A percentile compares a stretch with the other conserved stretches of the same genome.
These are phyloP conservation scores for Drosophila guanche DNA, from an alignment of 1,140 invertebrate species.

Conservation along the genomic window DNA sequence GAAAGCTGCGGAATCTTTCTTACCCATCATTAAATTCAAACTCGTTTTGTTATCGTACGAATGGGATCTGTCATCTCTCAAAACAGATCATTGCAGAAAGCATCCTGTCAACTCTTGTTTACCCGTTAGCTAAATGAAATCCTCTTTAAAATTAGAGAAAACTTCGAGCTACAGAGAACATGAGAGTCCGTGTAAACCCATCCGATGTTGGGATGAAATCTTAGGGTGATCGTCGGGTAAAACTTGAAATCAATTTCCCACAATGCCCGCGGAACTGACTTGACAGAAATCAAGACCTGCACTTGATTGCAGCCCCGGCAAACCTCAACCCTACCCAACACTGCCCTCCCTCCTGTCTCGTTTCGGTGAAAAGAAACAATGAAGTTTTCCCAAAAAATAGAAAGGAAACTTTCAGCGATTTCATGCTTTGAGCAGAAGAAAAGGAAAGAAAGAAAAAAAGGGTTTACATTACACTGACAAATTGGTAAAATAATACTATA, in stretches of 20 bases:
- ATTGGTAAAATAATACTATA: constrained; percentile 78
- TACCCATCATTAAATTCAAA: neutral
- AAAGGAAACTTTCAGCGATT: constrained; percentile 48
- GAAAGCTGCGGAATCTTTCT: constrained; percentile 5
- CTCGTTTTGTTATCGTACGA: neutral
- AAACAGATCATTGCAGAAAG: constrained; percentile 25
- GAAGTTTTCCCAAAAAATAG: constrained; percentile 29
- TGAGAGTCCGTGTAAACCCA: constrained; percentile 12
- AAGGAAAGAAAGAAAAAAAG: constrained; percentile 24
- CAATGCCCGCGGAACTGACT: constrained; percentile 45
- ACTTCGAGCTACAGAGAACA: constrained; percentile 50
- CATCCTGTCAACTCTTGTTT: constrained; percentile 37
- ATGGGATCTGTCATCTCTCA: neutral
- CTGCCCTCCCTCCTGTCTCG: neutral
- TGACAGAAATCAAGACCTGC: constrained; percentile 71
- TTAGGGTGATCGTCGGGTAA: constrained; percentile 26
- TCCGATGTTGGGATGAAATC: constrained; percentile 26
- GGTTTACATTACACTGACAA: constrained; percentile 75
- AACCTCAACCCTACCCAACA: constrained; percentile 27
- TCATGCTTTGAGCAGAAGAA: constrained; percentile 58
- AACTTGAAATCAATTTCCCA: constrained; percentile 51
- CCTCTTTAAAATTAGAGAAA: constrained; percentile 45
- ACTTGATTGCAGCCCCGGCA: constrained; percentile 54
- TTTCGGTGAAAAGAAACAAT: constrained; percentile 52
- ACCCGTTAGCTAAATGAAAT: constrained; percentile 41